Evolutionary conservation across 2,113 vertebrate genomes (phyloP), one percentile per base, ranked within the genome.

Genomic region (Litocranius walleri): DNA sequence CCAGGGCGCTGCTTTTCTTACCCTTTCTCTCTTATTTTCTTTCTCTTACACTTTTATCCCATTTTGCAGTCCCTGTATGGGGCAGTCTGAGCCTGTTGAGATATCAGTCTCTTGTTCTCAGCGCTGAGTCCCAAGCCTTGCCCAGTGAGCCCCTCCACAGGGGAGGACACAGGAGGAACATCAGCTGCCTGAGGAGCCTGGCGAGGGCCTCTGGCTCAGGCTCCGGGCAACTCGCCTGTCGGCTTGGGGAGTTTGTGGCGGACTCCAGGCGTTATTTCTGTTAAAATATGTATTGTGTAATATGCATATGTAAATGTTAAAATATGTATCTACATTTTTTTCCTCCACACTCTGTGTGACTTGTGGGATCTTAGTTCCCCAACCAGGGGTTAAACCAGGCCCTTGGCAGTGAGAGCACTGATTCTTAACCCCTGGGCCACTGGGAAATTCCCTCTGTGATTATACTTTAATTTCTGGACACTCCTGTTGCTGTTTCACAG

Each of bases 51-150:
- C 23, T 87, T 50, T 48, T 14, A 6, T 23, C 61, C 27, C 48
- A 0, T 90, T 74, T 61, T n/a, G 13, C 19, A 10, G 1, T 7
- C 45, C 23, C 33, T 25, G 67, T 2, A 0, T 1, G 14, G 13
- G 29, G 16, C 15, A 17, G 27, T 33, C 45, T 3, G 8, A 33
- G 27, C 77, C 77, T 50, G 45, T 5, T 80, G 77, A 80, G 77
- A 78, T 14, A 14, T 77, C 71, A 17, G 27, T 30, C 17, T 80
- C 43, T 17, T 17, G 4, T 30, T 45, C 77, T 80, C 1, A 8
- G 27, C 4, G 6, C 27, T 30, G 29, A 30, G 45, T 30, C 45
- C 77, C 17, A 6, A 80, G 29, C 48, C 77, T 29, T 19, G 15
- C 77, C 45, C 43, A 6, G 15, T 14, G 27, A 80, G 43, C 43